Percentiles rank a stretch among this genome's conserved stretches.
phyloP scores from a whole-genome alignment of 2,113 vertebrate species.

The Muntiacus muntjak region DNA sequence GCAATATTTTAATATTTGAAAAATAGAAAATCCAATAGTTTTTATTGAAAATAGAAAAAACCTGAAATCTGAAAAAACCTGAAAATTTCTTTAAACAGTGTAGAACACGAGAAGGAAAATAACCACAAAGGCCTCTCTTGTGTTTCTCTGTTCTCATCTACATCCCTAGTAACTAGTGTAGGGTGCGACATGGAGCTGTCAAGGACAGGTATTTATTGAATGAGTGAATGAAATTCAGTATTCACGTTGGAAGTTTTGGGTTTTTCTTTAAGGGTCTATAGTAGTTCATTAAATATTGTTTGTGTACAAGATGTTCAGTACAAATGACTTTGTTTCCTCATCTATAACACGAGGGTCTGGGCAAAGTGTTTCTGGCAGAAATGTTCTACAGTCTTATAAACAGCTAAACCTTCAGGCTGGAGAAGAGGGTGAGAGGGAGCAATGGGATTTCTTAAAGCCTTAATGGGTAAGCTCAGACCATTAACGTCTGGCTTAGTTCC shows the following conservation, averaged over 20 bases:
- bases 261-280: not conserved
- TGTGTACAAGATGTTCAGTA: not conserved
- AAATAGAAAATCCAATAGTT: not conserved
- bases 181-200: not conserved
- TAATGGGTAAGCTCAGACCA: not conserved
- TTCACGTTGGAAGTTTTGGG: not conserved
- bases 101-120: not conserved
- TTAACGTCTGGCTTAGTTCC: slow-evolving; percentile 16
- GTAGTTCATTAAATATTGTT: not conserved
- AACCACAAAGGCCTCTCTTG: not conserved
- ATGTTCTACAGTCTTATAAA: not conserved
- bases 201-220: not conserved
- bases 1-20: not conserved
- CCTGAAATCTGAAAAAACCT: not conserved
- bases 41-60: not conserved
- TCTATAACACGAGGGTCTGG: not conserved
- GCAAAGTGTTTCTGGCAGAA: not conserved
- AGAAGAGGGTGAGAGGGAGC: not conserved
- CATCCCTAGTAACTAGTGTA: not conserved
- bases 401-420: not conserved
- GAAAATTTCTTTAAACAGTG: not conserved
- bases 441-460: slow-evolving; percentile 26
- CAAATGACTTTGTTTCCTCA: not conserved
- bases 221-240: not conserved
- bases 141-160: not conserved